Percentiles rank a stretch among this genome's conserved stretches.
Conservation (phyloP, 2,888 invertebrate genomes). For the Scelioninae gen. 1 region DNA sequence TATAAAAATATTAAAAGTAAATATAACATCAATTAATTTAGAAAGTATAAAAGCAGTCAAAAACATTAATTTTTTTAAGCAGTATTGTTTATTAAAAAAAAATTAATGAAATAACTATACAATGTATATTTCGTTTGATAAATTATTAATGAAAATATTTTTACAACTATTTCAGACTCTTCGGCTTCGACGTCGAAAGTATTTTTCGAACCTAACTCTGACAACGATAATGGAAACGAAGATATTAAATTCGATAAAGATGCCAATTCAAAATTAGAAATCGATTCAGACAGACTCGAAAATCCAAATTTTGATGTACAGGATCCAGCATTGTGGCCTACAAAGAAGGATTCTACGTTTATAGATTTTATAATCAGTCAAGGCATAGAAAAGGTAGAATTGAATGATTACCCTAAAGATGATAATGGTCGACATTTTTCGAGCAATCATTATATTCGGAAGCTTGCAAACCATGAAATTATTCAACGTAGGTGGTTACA, state of each 20-base stretch:
- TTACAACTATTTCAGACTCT: too few species aligned
- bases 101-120: too few species aligned
- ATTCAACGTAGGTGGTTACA: slow-evolving; percentile 19
- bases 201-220: background rate
- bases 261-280: background rate
- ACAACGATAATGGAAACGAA: background rate
- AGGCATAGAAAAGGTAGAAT: background rate
- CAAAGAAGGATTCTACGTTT: slow-evolving; percentile 11
- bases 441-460: background rate
- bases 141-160: too few species aligned
- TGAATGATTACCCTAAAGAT: slow-evolving; percentile 9
- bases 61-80: too few species aligned
- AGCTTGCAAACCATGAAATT: slow-evolving; percentile 16
- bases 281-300: background rate
- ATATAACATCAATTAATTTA: too few species aligned
- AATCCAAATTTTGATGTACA: slow-evolving; percentile 1
- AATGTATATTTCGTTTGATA: too few species aligned
- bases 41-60: too few species aligned
- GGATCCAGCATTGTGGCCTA: slow-evolving; percentile 10
- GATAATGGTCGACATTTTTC: slow-evolving; percentile 14
- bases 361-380: slow-evolving; percentile 1
- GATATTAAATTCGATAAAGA: background rate
- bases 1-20: too few species aligned
- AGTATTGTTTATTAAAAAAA: too few species aligned
- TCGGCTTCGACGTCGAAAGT: too few species aligned